A percentile compares a stretch with the other conserved stretches of the same genome.
Evolutionary conservation across 2,888 invertebrate species (phyloP).

Genomic region (Oegoconia quadripuncta): DNA sequence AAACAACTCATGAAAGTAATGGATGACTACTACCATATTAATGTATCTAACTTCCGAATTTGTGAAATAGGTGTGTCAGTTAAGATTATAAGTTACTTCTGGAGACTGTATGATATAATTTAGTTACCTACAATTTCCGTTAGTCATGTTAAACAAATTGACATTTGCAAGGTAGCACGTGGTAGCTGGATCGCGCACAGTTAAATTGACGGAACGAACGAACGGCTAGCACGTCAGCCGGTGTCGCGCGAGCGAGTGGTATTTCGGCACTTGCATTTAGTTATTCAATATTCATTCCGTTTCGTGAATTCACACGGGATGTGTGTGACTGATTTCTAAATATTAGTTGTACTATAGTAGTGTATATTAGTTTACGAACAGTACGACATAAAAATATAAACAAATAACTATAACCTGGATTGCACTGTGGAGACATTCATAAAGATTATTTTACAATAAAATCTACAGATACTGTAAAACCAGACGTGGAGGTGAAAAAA

Average conservation of each 20-base stretch:
- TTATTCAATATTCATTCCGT: slow-evolving; percentile 43
- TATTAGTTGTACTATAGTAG: no score
- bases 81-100: no score
- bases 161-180: background rate
- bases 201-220: slow-evolving; percentile 56
- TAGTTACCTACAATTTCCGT: background rate
- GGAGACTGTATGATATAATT: no score
- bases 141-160: background rate
- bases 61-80: no score
- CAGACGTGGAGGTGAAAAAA: slow-evolving; percentile 71
- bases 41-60: no score
- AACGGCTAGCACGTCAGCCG: slow-evolving; percentile 49
- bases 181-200: slow-evolving; percentile 52
- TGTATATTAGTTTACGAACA: no score
- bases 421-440: slow-evolving; percentile 36
- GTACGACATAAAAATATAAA: no score
- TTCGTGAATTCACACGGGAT: slow-evolving; percentile 44
- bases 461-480: slow-evolving; percentile 71
- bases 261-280: no score
- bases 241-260: slow-evolving; percentile 37
- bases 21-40: no score
- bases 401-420: no score
- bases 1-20: no score
- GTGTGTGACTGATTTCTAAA: slow-evolving; percentile 29
- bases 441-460: slow-evolving; percentile 64